Percentiles rank a stretch among this genome's conserved stretches.
Evolutionary conservation across 2,888 invertebrate species (phyloP).

Genomic region (Ectobius pallidus): DNA sequence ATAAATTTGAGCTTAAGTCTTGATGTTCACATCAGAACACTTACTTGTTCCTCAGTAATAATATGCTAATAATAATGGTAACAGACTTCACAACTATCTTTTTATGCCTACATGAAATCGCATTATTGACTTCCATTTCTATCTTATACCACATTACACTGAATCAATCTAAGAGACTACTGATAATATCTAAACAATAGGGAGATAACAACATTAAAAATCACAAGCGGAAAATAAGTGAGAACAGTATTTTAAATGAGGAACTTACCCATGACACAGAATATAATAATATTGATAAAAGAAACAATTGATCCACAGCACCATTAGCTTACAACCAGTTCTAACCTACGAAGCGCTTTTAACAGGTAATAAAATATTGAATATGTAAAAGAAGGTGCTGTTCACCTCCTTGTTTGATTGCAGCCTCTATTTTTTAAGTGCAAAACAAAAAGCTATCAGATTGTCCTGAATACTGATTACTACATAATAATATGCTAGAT

Average conservation of each 20-base stretch:
- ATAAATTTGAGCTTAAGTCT: too few species aligned
- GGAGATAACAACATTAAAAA: slow-evolving; percentile 11
- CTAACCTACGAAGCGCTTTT: slow-evolving; percentile 38
- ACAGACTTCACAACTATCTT: too few species aligned
- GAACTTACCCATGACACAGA: slow-evolving; percentile 18
- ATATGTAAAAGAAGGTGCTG: background rate
- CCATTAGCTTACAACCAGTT: slow-evolving; percentile 41
- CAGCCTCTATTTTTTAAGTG: slow-evolving; percentile 19
- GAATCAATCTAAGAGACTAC: too few species aligned
- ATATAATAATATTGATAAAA: slow-evolving; percentile 22
- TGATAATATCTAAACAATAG: slow-evolving; percentile 13
- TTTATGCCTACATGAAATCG: too few species aligned
- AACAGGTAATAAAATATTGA: slow-evolving; percentile 22
- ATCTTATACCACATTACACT: too few species aligned
- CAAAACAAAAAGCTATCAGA: background rate
- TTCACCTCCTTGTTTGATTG: slow-evolving; percentile 11
- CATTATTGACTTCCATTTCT: too few species aligned
- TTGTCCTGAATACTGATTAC: slow-evolving; percentile 21
- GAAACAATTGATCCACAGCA: slow-evolving; percentile 38
- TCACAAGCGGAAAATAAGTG: background rate
- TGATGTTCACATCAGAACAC: too few species aligned
- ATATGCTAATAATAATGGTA: too few species aligned
- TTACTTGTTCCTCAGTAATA: too few species aligned
- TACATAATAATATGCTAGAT: background rate
- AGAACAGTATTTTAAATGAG: slow-evolving; percentile 7